Conservation (phyloP, 2,888 invertebrate species). For the Luperina nickerlii region DNA sequence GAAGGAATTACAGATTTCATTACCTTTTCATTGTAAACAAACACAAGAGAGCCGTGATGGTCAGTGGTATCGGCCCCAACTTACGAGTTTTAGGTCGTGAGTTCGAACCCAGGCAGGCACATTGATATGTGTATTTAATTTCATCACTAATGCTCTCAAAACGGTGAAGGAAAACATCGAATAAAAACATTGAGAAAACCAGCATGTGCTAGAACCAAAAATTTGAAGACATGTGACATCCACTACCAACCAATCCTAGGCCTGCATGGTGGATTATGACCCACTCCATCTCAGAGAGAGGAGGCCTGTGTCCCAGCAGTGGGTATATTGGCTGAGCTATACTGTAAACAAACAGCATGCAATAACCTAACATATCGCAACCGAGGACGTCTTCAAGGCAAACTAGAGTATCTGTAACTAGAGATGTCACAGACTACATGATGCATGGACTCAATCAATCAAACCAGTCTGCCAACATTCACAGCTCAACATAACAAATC, state of each 20-base stretch:
- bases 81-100: background rate
- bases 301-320: too few relatives aligned
- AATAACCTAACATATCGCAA: background rate
- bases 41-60: background rate
- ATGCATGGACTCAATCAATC: conserved; percentile 32
- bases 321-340: background rate
- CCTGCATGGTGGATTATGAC: too few relatives aligned
- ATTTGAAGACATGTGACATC: background rate
- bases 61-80: background rate
- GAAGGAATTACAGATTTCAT: background rate
- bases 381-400: background rate
- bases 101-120: background rate
- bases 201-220: background rate
- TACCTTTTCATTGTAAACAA: background rate
- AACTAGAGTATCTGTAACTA: conserved; percentile 8
- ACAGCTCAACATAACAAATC: background rate
- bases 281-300: background rate
- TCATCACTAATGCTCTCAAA: background rate
- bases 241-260: background rate
- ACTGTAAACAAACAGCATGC: background rate
- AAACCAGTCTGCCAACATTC: conserved; percentile 8
- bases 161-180: background rate
- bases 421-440: conserved; percentile 14
- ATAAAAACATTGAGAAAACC: too few relatives aligned
- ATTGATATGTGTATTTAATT: background rate